Percentiles rank a stretch among this genome's conserved stretches.
Conservation (phyloP, 2,797 vertebrate species). For the Pantherophis alleghaniensis region DNA sequence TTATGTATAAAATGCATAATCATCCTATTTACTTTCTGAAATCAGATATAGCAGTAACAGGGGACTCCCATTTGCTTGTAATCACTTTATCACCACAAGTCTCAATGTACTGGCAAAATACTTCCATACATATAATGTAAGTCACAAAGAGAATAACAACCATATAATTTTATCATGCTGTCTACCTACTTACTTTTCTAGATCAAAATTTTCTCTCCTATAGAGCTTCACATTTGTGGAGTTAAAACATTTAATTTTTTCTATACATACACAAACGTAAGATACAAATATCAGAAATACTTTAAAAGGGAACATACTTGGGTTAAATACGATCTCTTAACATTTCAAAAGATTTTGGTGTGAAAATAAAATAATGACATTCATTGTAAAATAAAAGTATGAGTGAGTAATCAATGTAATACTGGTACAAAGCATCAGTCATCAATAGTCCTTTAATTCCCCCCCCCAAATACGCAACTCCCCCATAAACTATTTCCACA, state of each 20-base stretch:
- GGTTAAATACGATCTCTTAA: not conserved
- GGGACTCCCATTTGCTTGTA: not conserved
- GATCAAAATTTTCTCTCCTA: not conserved
- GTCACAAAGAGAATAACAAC: not conserved
- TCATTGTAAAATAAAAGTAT: not conserved
- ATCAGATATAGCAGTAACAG: not conserved
- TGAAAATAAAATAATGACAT: not conserved
- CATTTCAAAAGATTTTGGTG: not conserved
- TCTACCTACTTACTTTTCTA: constrained; percentile 1
- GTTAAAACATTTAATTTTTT: not conserved
- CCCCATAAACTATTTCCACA: constrained; percentile 33
- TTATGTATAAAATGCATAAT: not conserved
- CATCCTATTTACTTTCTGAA: not conserved
- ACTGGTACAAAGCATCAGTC: not conserved
- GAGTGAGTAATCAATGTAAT: not conserved
- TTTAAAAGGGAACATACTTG: not conserved
- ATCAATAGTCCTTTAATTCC: constrained; percentile 29
- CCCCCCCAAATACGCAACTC: not conserved
- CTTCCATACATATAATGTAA: not conserved
- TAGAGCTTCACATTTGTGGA: not conserved
- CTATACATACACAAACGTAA: not conserved
- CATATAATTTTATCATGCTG: not conserved
- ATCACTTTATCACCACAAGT: not conserved
- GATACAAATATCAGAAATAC: not conserved
- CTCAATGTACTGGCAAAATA: not conserved